Base-by-base conservation (phyloP, 53 echinoderm and acorn worm species). In the Pentamera pediparva region DNA sequence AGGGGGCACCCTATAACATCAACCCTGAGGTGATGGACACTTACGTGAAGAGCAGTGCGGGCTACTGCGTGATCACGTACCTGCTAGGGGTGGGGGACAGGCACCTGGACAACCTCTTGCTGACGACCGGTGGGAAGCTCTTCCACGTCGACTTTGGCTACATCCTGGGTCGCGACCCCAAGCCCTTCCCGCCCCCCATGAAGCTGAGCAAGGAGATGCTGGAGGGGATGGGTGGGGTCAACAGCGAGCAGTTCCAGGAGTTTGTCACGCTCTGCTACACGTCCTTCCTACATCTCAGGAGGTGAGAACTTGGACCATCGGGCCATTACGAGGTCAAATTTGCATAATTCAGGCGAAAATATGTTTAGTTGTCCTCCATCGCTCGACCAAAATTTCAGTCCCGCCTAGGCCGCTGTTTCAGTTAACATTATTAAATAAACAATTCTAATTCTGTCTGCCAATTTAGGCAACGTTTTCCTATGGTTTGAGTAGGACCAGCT, bases 21-120 rank as follows among this genome's bases (percentile, higher is more conserved):
- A 74, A 75, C 62, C 86, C 82, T 5, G 98, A 98, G 35, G 91
- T 98, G 30, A 98, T 98, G 98, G 98, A 98, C 37, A 92, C 98
- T 5, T 98, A 98, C 32, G 83, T 98, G 38, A 98, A 91, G 72
- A 98, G 98, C 80, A 92, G 91, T 37, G 98, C 98, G 9, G 98
- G 98, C 35, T 98, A 98, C 79, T 91, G 98, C 26, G 98, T 98
- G 32, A 98, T 98, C 62, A 98, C 98, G n/a, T 98, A 98, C 78
- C 89, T 98, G 5, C 76, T 98, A 29, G 98, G 98, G 22, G 89
- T 98, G n/a, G 98, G 98, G 43, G 98, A 98, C 75, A 85, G 98
- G 10, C 98, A 98, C 60, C 79, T 98, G 21, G 98, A 98, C 74
- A 98, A 98, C 59, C 92, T 98, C 28, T 84, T 98, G 28, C 83